phyloP scores from a whole-genome alignment of 2,113 vertebrate species.

The Todiramphus chloris region DNA sequence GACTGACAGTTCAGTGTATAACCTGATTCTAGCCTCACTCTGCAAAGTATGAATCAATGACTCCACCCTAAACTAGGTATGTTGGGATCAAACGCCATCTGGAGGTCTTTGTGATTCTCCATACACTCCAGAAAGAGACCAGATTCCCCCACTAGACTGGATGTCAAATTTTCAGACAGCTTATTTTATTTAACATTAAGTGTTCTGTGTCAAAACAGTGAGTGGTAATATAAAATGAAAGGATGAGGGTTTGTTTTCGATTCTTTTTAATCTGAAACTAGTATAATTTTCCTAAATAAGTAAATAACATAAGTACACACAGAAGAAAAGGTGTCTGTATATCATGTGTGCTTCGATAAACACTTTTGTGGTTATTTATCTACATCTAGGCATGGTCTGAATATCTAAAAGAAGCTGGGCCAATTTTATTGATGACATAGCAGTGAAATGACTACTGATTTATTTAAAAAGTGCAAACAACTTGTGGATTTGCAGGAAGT shows the following conservation, averaged over 20 bases:
- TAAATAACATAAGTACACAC: background rate
- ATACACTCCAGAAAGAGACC: background rate
- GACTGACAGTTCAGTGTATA: background rate
- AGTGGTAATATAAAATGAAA: background rate
- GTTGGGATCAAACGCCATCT: background rate
- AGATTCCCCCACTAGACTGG: fast-evolving
- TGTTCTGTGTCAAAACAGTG: background rate
- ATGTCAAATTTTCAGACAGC: background rate
- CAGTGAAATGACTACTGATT: background rate
- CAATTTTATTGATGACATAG: background rate
- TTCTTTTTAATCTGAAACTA: background rate
- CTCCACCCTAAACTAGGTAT: too few species aligned
- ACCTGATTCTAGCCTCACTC: background rate
- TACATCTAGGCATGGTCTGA: background rate
- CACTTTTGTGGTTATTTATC: background rate
- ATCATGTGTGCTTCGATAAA: background rate
- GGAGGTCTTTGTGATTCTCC: background rate
- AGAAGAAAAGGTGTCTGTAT: background rate
- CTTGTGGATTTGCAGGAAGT: background rate
- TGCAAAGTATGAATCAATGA: fast-evolving
- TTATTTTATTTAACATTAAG: background rate
- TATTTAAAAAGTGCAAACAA: fast-evolving
- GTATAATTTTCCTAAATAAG: background rate
- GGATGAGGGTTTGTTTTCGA: background rate
- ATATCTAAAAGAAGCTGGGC: background rate